Evolutionary conservation across 2,888 invertebrate genomes (phyloP).

Genomic region (Brachynemurus nebulosus): DNA sequence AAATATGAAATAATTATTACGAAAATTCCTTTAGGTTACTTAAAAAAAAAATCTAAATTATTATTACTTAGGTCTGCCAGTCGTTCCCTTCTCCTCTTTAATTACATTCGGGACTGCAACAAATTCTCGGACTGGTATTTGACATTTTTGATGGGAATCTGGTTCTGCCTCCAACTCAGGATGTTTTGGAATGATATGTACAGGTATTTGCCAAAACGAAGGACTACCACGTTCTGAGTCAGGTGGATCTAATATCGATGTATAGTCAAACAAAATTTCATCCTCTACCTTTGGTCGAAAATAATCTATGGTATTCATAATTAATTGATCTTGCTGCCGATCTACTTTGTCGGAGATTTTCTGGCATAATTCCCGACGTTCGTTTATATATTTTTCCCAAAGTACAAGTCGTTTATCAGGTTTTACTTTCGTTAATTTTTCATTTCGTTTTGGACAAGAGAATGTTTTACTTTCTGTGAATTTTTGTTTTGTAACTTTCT

Average conservation of each 20-base stretch:
- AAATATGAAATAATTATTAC: neutral
- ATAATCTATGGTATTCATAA: neutral
- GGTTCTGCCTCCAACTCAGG: conserved; percentile 13
- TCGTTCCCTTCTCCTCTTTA: conserved; percentile 22
- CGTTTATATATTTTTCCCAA: neutral
- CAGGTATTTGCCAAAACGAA: conserved; percentile 25
- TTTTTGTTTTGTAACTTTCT: no score
- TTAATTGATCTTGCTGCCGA: neutral
- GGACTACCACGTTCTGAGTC: conserved; percentile 27
- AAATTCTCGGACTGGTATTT: conserved; percentile 24
- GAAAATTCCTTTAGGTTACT: neutral
- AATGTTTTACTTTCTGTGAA: no score
- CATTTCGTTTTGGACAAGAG: neutral
- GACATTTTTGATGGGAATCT: conserved; percentile 22
- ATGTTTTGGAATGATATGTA: conserved; percentile 9
- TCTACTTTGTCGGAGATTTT: neutral
- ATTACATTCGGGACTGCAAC: conserved; percentile 23
- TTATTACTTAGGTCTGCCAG: conserved; percentile 21
- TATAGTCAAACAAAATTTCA: neutral
- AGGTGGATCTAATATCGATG: conserved; percentile 3
- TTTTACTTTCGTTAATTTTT: neutral
- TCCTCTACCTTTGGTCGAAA: neutral
- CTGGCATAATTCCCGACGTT: neutral
- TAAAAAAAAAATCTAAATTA: neutral
- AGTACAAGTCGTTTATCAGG: neutral